Conservation (phyloP, 2,888 invertebrate species). For the Leuctra nigra region DNA sequence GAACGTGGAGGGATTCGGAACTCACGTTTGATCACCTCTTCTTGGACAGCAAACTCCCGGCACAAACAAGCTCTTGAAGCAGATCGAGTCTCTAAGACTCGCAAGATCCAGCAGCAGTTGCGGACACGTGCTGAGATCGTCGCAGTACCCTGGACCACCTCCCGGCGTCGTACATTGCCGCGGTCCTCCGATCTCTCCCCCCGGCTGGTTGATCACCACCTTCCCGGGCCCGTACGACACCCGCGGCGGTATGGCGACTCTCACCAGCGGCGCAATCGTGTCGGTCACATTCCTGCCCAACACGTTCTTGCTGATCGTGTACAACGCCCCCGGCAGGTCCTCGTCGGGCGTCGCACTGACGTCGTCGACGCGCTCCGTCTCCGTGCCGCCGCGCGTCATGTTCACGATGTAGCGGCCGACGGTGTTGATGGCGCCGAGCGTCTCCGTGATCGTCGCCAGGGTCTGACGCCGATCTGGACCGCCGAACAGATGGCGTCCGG, state of each 20-base stretch:
- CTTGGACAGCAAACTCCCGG: slow-evolving; percentile 88
- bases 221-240: slow-evolving; percentile 41
- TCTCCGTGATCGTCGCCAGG: slow-evolving; percentile 41
- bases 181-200: slow-evolving; percentile 42
- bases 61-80: slow-evolving; percentile 85
- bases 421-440: slow-evolving; percentile 73
- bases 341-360: slow-evolving; percentile 36
- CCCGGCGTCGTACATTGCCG: slow-evolving; percentile 71
- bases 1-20: too few relatives aligned
- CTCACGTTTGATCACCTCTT: slow-evolving; percentile 35
- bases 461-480: slow-evolving; percentile 6
- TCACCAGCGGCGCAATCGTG: slow-evolving; percentile 67
- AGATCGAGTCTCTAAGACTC: slow-evolving; percentile 76
- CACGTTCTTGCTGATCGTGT: slow-evolving; percentile 74
- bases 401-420: slow-evolving; percentile 80
- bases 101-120: slow-evolving; percentile 73
- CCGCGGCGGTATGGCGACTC: slow-evolving; percentile 40
- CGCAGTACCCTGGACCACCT: slow-evolving; percentile 71
- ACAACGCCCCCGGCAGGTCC: slow-evolving; percentile 64
- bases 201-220: slow-evolving; percentile 41
- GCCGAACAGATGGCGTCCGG: slow-evolving; percentile 15
- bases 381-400: slow-evolving; percentile 50
- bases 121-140: slow-evolving; percentile 84
- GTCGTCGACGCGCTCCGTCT: slow-evolving; percentile 7
- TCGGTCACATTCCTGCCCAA: slow-evolving; percentile 73